Conservation (phyloP, 2,888 invertebrate species). For the Pseudanteris insignis region DNA sequence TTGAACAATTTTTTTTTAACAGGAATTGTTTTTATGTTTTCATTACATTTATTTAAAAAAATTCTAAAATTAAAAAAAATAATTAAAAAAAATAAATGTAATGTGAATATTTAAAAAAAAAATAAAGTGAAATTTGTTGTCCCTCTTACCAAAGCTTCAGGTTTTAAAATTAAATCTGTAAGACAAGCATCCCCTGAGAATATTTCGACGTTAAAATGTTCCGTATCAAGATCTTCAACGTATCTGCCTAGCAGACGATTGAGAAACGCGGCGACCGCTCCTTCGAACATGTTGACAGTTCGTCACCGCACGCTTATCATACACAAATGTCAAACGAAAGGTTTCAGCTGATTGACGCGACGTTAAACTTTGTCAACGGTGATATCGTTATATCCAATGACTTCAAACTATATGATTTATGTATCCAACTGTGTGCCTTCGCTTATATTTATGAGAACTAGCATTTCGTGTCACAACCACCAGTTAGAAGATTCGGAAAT, state of each 20-base stretch:
- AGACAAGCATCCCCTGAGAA: conserved; percentile 84
- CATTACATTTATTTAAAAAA: no score
- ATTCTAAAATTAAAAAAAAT: no score
- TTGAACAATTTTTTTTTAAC: no score
- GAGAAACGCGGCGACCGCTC: conserved; percentile 80
- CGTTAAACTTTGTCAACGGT: no score
- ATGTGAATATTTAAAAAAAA: not conserved
- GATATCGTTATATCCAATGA: no score
- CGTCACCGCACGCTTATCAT: no score
- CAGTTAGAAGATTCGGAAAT: conserved; percentile 16
- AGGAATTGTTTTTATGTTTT: no score
- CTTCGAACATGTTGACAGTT: conserved; percentile 74
- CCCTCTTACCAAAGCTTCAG: conserved; percentile 82
- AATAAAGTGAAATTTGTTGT: not conserved
- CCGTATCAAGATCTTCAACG: conserved; percentile 83
- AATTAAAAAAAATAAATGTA: no score
- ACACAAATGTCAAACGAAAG: no score
- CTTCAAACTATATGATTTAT: no score
- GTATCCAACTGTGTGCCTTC: not conserved
- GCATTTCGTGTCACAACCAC: conserved; percentile 17
- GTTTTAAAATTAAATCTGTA: conserved; percentile 79
- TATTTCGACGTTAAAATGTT: conserved; percentile 84
- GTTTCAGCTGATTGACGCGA: no score
- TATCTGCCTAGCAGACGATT: conserved; percentile 85
- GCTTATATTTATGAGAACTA: conserved; percentile 7